These are phyloP conservation scores for Dasyurus viverrinus DNA, from an alignment of 2,113 vertebrate species.

Conservation along the genomic window DNA sequence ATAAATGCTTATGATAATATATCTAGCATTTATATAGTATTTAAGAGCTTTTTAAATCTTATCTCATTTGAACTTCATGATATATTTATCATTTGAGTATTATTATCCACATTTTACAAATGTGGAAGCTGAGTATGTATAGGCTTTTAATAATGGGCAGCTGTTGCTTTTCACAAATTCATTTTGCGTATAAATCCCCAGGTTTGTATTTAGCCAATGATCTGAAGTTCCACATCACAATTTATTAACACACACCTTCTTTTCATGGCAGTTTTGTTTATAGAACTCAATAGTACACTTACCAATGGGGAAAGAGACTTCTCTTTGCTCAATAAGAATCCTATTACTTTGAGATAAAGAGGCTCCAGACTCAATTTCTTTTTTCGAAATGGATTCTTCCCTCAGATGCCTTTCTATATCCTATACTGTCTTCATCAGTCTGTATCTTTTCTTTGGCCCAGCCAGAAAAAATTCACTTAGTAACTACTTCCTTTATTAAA, in stretches of 20 bases:
- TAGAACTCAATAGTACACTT: background rate
- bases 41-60: background rate
- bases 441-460: background rate
- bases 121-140: background rate
- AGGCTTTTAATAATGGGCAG: background rate
- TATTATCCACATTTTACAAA: background rate
- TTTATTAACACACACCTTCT: background rate
- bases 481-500: background rate
- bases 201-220: background rate
- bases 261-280: background rate
- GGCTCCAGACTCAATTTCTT: background rate
- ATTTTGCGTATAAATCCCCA: background rate
- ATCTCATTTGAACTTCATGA: background rate
- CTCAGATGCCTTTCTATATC: background rate
- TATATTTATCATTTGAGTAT: background rate
- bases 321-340: background rate
- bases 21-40: background rate
- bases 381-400: background rate
- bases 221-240: background rate
- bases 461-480: background rate
- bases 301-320: background rate
- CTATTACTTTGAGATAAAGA: background rate
- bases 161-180: background rate
- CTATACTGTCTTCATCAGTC: background rate
- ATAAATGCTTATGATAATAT: background rate